Percentiles rank a stretch among this genome's conserved stretches.
Evolutionary conservation across 2,797 vertebrate species (phyloP).

Genomic region (Alouatta caraya): DNA sequence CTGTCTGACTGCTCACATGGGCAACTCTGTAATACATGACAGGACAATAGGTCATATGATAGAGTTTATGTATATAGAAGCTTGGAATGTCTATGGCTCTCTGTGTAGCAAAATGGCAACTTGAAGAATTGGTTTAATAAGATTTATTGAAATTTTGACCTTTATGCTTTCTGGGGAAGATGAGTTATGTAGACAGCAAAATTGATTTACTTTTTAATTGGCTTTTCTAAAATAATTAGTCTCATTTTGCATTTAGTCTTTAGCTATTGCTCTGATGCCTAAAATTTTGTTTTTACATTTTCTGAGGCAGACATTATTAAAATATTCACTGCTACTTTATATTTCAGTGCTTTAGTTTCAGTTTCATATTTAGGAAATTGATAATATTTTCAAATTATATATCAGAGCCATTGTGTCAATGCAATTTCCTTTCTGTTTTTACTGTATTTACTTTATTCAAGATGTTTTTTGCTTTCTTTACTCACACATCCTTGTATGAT

Average conservation of each 20-base stretch:
- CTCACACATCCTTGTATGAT: not conserved
- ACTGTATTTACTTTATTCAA: not conserved
- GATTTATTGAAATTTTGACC: slow-evolving; percentile 12
- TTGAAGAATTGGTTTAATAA: not conserved
- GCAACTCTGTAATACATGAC: not conserved
- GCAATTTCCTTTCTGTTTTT: not conserved
- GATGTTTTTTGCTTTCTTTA: not conserved
- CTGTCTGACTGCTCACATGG: not conserved
- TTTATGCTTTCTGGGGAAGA: slow-evolving; percentile 7
- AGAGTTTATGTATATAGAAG: not conserved
- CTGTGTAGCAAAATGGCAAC: not conserved
- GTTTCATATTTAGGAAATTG: not conserved
- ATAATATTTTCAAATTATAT: not conserved
- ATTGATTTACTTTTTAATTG: slow-evolving; percentile 40
- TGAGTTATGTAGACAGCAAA: not conserved
- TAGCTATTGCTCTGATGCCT: not conserved
- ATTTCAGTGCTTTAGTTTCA: slow-evolving; percentile 1
- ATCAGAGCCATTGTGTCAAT: not conserved
- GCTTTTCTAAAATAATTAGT: not conserved
- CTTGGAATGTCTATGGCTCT: slow-evolving; percentile 10
- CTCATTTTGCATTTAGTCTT: slow-evolving; percentile 32
- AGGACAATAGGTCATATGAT: not conserved
- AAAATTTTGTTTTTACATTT: not conserved
- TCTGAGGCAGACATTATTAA: not conserved
- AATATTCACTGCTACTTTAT: not conserved